Percentiles rank a stretch among this genome's conserved stretches.
Evolutionary conservation across 2,888 invertebrate genomes (phyloP).

Genomic region (Stenotaenia linearis): DNA sequence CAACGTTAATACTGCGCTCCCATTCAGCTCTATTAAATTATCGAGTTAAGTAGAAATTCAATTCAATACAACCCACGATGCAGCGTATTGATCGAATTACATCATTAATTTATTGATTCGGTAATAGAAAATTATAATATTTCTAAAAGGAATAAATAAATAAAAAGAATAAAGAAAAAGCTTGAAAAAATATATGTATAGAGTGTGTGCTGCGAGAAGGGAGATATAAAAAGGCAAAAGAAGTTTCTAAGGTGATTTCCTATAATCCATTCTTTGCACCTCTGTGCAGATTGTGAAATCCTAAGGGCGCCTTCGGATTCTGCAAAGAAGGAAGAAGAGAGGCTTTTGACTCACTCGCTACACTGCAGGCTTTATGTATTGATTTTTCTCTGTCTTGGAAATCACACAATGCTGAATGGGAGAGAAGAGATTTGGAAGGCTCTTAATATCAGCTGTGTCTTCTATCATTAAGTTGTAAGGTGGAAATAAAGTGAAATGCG

Average conservation of each 20-base stretch:
- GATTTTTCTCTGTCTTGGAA: conserved; percentile 21
- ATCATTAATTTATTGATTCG: background rate
- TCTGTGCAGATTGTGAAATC: conserved; percentile 13
- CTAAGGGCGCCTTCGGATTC: conserved; percentile 21
- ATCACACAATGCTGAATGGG: conserved; percentile 26
- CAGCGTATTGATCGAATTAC: background rate
- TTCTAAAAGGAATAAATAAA: background rate
- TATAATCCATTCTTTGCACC: conserved; percentile 24
- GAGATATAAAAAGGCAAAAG: background rate
- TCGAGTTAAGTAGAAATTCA: background rate
- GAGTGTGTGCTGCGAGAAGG: background rate
- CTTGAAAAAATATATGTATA: background rate
- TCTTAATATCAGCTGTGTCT: conserved; percentile 12
- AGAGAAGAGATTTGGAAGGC: conserved; percentile 21
- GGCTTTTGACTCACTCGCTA: conserved; percentile 26
- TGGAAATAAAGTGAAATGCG: conserved; percentile 12
- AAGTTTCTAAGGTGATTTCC: conserved; percentile 26
- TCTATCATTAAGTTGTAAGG: conserved; percentile 20
- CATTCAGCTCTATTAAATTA: background rate
- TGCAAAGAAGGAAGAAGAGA: conserved; percentile 16
- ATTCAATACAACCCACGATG: background rate
- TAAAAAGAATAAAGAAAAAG: background rate
- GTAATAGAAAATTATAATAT: too few species aligned
- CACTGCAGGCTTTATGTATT: conserved; percentile 23
- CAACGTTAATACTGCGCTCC: background rate